Evolutionary conservation across 1,140 invertebrate genomes (phyloP), one percentile per base, ranked within the genome.

Genomic region (Plectrocnemia conspersa): DNA sequence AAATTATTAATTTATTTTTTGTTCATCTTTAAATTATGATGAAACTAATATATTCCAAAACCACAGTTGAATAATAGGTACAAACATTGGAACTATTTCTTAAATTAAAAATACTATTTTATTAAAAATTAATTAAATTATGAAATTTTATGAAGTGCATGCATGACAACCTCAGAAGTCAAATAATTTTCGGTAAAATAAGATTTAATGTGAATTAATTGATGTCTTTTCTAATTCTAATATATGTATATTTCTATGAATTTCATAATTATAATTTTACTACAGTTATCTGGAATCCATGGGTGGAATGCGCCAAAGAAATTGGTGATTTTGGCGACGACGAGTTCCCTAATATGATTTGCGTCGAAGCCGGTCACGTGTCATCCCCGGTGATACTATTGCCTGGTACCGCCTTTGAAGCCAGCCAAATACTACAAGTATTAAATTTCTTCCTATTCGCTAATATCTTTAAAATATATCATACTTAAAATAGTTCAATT

Each of bases 281-380:
- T 68, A 18, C 72, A 81, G 93, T 97, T 57, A 82, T 97, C 41
- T 97, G 93, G 94, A 97, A 97, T 79, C 94, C 94, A 2, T 97
- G 93, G 93, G 77, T 86, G 40, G 90, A 95, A 58, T 87, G 90
- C 65, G 91, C 91, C 16, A 88, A 91, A 62, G 89, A 91, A 66
- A 93, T 95, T 73, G 79, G 82, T 0, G 93, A 97, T 73, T 93
- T 97, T 72, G 93, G 91, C 15, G 91, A 96, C 73, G 91, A 95
- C 63, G 93, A 96, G 71, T 95, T 91, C 75, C 88, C 88, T 7
- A 92, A 91, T 67, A 95, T 96, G 91, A 80, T 96, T 54, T 97
- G 93, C 75, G 91, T 97, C 19, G 93, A 97, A 71, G 85, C 91
- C 49, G 93, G 93, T 23, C 85, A 90, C 67, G 91, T 97, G 1